phyloP scores from a whole-genome alignment of 2,113 vertebrate species.

The Pyxicephalus adspersus region DNA sequence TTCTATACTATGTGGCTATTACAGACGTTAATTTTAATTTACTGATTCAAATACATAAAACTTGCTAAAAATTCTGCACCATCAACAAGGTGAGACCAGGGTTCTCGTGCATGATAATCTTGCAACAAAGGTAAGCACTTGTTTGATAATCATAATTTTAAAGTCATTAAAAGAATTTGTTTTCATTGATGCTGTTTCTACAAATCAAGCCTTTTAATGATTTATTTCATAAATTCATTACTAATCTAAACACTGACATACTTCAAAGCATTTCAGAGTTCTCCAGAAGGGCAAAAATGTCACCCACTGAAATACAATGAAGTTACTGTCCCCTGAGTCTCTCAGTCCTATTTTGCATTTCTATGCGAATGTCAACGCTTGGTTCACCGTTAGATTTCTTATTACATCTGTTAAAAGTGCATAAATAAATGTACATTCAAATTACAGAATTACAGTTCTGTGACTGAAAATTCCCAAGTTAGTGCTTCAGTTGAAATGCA shows the following conservation, averaged over 20 bases:
- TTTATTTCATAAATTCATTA: too few species aligned
- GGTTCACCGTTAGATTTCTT: slow-evolving; percentile 8
- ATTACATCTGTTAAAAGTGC: slow-evolving; percentile 47
- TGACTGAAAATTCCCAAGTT: slow-evolving; percentile 20
- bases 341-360: slow-evolving; percentile 1
- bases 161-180: too few species aligned
- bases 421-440: slow-evolving; percentile 40
- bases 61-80: too few species aligned
- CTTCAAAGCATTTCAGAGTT: neutral
- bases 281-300: slow-evolving; percentile 1
- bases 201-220: too few species aligned
- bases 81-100: too few species aligned
- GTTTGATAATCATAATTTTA: too few species aligned
- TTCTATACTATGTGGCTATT: too few species aligned
- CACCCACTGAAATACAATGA: neutral
- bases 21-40: too few species aligned
- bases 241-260: neutral
- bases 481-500: slow-evolving; percentile 29
- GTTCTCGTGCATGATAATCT: too few species aligned
- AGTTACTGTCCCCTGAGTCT: neutral
- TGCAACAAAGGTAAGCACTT: too few species aligned
- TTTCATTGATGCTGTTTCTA: neutral
- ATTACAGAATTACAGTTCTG: slow-evolving; percentile 19
- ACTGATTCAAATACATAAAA: too few species aligned
- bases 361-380: neutral